Evolutionary conservation across 1,140 invertebrate genomes (phyloP).

Genomic region (Drosophila erecta): DNA sequence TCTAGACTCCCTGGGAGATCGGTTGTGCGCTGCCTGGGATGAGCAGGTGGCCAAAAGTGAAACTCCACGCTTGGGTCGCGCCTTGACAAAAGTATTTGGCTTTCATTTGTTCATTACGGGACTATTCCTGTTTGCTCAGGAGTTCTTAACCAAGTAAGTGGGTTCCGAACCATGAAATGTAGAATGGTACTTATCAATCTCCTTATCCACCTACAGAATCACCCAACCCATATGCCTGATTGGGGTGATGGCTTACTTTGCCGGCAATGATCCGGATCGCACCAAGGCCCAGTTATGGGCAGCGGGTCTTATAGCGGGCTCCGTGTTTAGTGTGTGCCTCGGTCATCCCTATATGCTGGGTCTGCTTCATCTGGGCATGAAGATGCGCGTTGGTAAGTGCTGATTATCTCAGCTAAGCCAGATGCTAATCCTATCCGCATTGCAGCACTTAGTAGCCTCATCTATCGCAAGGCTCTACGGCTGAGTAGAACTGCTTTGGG

Average conservation of each 20-base stretch:
- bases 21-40: constrained; percentile 66
- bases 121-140: constrained; percentile 34
- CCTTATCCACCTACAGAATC: constrained; percentile 8
- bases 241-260: constrained; percentile 67
- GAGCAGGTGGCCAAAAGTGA: constrained; percentile 53
- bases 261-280: constrained; percentile 42
- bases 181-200: background rate
- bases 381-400: constrained; percentile 74
- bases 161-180: rapidly evolving
- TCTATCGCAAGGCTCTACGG: constrained; percentile 88
- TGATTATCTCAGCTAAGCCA: background rate
- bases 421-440: background rate
- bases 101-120: constrained; percentile 41
- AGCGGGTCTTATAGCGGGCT: constrained; percentile 86
- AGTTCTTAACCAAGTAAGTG: constrained; percentile 61
- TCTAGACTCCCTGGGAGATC: constrained; percentile 67
- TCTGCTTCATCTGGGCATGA: constrained; percentile 85
- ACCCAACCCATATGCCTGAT: constrained; percentile 69
- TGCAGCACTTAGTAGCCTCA: constrained; percentile 87
- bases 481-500: constrained; percentile 89
- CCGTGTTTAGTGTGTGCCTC: constrained; percentile 85
- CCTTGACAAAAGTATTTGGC: constrained; percentile 60
- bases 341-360: constrained; percentile 88
- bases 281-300: constrained; percentile 86
- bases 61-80: constrained; percentile 49